phyloP scores from a whole-genome alignment of 2,888 invertebrate genomes.

The Octodonta nipae region DNA sequence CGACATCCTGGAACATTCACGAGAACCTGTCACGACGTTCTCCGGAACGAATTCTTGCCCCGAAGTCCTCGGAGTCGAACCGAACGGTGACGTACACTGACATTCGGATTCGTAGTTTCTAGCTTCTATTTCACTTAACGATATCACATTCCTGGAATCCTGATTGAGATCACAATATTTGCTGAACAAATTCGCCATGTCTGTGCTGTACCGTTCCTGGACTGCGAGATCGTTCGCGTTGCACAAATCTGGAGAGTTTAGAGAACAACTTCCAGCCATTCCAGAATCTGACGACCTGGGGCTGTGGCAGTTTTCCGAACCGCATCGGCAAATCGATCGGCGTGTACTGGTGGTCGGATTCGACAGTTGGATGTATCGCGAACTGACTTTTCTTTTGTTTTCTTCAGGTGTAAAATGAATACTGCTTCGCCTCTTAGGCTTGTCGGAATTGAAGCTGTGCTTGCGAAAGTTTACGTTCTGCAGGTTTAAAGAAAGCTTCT shows the following conservation, averaged over 20 bases:
- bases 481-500: slow-evolving; percentile 20
- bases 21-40: slow-evolving; percentile 39
- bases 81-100: slow-evolving; percentile 59
- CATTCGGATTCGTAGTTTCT: slow-evolving; percentile 55
- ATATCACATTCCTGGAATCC: slow-evolving; percentile 29
- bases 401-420: slow-evolving; percentile 26
- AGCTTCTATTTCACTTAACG: slow-evolving; percentile 42
- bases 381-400: slow-evolving; percentile 34
- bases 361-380: slow-evolving; percentile 33
- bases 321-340: slow-evolving; percentile 24
- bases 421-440: slow-evolving; percentile 36
- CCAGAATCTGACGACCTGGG: slow-evolving; percentile 72
- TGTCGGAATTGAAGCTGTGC: slow-evolving; percentile 49
- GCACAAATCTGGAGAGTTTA: slow-evolving; percentile 55
- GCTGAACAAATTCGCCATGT: slow-evolving; percentile 22
- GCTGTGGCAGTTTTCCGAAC: slow-evolving; percentile 41
- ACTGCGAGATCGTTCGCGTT: slow-evolving; percentile 19
- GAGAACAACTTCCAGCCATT: slow-evolving; percentile 68
- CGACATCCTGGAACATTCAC: slow-evolving; percentile 40
- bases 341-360: slow-evolving; percentile 14
- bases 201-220: slow-evolving; percentile 22
- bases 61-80: slow-evolving; percentile 56
- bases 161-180: slow-evolving; percentile 21
- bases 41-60: slow-evolving; percentile 46
- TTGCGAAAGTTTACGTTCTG: slow-evolving; percentile 31